Percentiles rank a stretch among this genome's conserved stretches.
These are phyloP conservation scores for Atrina japonica DNA, from an alignment of 2,888 invertebrate genomes.

Conservation along the genomic window DNA sequence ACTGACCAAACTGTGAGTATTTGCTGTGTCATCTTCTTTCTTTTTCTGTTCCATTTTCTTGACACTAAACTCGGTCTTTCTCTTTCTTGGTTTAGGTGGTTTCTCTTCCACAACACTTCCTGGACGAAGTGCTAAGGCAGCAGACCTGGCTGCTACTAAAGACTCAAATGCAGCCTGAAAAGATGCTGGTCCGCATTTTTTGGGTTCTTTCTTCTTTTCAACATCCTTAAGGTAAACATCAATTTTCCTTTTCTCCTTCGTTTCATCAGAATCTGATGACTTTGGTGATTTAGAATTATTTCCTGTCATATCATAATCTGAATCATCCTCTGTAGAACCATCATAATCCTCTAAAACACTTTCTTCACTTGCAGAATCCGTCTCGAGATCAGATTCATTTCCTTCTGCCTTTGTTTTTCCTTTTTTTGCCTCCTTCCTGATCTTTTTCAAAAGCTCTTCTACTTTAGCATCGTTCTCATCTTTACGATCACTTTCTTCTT, in stretches of 20 bases:
- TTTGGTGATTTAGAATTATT: not conserved
- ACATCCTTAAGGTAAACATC: slow-evolving; percentile 47
- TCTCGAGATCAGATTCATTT: slow-evolving; percentile 9
- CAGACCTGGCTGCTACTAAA: slow-evolving; percentile 33
- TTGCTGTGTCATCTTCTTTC: too few relatives aligned
- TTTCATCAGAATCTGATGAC: slow-evolving; percentile 12
- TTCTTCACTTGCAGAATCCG: not conserved
- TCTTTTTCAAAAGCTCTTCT: too few relatives aligned
- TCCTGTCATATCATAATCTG: slow-evolving; percentile 8
- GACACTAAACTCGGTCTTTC: slow-evolving; percentile 27
- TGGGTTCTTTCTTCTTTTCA: slow-evolving; percentile 40
- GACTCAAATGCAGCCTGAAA: slow-evolving; percentile 54
- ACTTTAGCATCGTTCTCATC: slow-evolving; percentile 19
- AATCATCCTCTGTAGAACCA: slow-evolving; percentile 15
- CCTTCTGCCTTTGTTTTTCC: slow-evolving; percentile 23
- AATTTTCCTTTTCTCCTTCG: slow-evolving; percentile 35
- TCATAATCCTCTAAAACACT: slow-evolving; percentile 15
- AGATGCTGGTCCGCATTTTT: slow-evolving; percentile 39
- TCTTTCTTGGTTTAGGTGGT: slow-evolving; percentile 32
- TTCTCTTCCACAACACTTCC: slow-evolving; percentile 30
- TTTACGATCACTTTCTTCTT: slow-evolving; percentile 32
- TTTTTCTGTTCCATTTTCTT: not conserved
- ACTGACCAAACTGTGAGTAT: not conserved
- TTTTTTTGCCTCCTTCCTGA: slow-evolving; percentile 11
- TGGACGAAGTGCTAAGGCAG: slow-evolving; percentile 22